Evolutionary conservation across 2,888 invertebrate species (phyloP), one percentile per base, ranked within the genome.

Genomic region (Neria commutata): DNA sequence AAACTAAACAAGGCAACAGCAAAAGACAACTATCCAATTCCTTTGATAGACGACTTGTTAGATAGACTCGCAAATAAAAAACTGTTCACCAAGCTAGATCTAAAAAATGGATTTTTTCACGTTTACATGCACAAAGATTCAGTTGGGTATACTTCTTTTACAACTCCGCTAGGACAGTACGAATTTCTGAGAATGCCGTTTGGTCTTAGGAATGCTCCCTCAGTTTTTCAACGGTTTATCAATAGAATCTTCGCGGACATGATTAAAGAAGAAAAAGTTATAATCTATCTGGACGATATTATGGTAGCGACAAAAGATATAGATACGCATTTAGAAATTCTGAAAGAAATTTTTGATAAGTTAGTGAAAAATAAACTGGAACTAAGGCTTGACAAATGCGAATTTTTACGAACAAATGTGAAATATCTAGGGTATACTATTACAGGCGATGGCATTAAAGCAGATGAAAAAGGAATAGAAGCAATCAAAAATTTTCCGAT

Each of bases 351-450:
- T n/a, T 56, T 67, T 42, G 49, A 64, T 17, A 54, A 60, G 34
- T 55, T 71, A 46, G 50, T 52, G 26, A 58, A 64, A 33, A 68
- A 66, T 50, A 56, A 51, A 14, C 40, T 66, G 17, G 62, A 66
- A 19, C 16, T 61, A 19, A 60, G 50, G 14, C 3, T 62, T 11
- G 52, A 64, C 6, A 73, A 73, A 58, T 70, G 72, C 51, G 58
- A 66, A 47, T 70, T 73, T 52, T 54, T 66, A 5, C 37, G 61
- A 21, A 47, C 60, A 19, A 60, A 63, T 16, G 58, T 72, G 5
- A 63, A 64, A 40, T 71, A 68, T 58, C 56, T 72, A 16, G 69
- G 70, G 33, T 67, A 71, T 51, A 53, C 23, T 1, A 56, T 67
- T 17, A 53, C 61, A 26, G 56, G 60, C 5, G 42, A 63, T 5